Evolutionary conservation across 2,888 invertebrate species (phyloP).

Genomic region (Sclerodermus sp.): DNA sequence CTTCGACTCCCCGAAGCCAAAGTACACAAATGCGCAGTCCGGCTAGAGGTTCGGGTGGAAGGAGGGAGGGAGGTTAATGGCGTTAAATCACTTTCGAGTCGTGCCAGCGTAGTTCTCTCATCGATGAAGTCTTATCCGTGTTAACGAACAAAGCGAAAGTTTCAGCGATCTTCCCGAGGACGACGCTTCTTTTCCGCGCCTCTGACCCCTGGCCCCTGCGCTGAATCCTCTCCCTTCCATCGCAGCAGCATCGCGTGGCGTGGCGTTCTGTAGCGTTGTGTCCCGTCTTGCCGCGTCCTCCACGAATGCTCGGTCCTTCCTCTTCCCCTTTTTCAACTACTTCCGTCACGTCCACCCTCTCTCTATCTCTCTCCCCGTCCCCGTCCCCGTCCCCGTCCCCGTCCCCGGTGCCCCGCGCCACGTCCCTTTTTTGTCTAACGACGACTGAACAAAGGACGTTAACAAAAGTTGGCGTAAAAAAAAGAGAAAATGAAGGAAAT

Average conservation of each 20-base stretch:
- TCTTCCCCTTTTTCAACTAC: conserved; percentile 3
- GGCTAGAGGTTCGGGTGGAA: no score
- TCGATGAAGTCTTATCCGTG: conserved; percentile 26
- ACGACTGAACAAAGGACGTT: conserved; percentile 13
- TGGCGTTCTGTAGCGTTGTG: conserved; percentile 2
- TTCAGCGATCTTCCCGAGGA: conserved; percentile 1
- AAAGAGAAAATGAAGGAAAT: background rate
- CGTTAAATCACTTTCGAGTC: conserved; percentile 1
- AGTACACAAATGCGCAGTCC: no score
- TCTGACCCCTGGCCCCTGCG: conserved; percentile 2
- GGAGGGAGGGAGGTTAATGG: background rate
- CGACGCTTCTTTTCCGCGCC: conserved; percentile 5
- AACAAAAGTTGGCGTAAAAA: conserved; percentile 8
- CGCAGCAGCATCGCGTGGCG: no score
- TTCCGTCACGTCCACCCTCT: background rate
- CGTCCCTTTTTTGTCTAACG: conserved; percentile 10
- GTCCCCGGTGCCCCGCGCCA: background rate
- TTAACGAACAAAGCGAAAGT: conserved; percentile 18
- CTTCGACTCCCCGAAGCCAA: no score
- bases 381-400: background rate
- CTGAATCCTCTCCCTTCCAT: background rate
- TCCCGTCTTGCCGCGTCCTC: background rate
- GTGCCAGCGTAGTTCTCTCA: conserved; percentile 7
- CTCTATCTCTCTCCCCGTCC: background rate
- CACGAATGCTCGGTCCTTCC: conserved; percentile 8